These are phyloP conservation scores for Rhinella marina DNA, from an alignment of 2,797 vertebrate species.

Conservation along the genomic window DNA sequence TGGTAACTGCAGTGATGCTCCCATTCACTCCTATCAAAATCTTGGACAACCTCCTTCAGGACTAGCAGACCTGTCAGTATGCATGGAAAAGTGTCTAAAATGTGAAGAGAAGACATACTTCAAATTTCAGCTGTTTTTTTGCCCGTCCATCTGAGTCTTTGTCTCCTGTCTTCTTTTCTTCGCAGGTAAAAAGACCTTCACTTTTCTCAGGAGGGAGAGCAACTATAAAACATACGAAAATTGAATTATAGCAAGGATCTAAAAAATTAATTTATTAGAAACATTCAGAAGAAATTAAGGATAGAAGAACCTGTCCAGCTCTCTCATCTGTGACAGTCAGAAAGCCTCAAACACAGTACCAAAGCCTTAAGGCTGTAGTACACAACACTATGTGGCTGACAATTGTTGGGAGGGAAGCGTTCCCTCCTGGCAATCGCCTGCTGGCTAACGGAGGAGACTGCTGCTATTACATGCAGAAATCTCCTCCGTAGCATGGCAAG, in stretches of 20 bases:
- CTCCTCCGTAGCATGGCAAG: too few species aligned
- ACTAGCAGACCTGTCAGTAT: not conserved
- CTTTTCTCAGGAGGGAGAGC: conserved; percentile 95
- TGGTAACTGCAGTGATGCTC: too few species aligned
- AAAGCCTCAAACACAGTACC: not conserved
- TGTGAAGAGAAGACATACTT: conserved; percentile 79
- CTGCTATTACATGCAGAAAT: too few species aligned
- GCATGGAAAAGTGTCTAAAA: not conserved
- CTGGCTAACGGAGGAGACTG: too few species aligned
- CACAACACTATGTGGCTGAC: too few species aligned
- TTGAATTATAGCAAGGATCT: not conserved
- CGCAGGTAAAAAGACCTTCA: conserved; percentile 81
- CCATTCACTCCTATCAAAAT: too few species aligned
- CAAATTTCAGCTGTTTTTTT: conserved; percentile 96
- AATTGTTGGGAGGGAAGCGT: too few species aligned
- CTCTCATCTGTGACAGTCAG: not conserved
- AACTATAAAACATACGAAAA: conserved; percentile 75
- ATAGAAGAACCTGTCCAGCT: too few species aligned
- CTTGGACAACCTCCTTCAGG: too few species aligned
- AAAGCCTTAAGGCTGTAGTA: too few species aligned
- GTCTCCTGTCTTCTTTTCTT: conserved; percentile 88
- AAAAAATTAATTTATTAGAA: not conserved
- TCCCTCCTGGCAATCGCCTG: too few species aligned
- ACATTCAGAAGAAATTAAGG: too few species aligned
- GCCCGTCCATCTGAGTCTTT: conserved; percentile 79